Evolutionary conservation across 2,888 invertebrate genomes (phyloP).

Genomic region (Anticlea derivata): DNA sequence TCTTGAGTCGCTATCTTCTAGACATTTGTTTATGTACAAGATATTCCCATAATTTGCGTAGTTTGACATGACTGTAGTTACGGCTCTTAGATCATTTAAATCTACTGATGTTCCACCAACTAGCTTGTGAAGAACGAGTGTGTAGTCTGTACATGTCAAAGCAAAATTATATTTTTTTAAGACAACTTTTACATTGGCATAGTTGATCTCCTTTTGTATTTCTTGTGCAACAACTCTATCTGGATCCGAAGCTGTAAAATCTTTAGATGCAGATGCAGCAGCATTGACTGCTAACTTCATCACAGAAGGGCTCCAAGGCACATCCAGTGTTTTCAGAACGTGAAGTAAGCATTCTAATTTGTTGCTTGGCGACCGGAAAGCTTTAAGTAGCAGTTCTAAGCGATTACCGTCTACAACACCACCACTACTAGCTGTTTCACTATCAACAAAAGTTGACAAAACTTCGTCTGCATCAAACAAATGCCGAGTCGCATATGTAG

Average conservation of each 20-base stretch:
- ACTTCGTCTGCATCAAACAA: constrained; percentile 73
- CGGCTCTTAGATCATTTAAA: constrained; percentile 64
- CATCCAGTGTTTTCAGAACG: constrained; percentile 73
- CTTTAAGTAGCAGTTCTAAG: constrained; percentile 63
- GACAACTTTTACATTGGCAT: constrained; percentile 73
- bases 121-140: constrained; percentile 68
- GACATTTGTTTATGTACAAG: constrained; percentile 68
- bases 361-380: constrained; percentile 62
- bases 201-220: constrained; percentile 71
- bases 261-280: constrained; percentile 61
- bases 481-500: constrained; percentile 66
- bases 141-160: constrained; percentile 66
- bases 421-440: constrained; percentile 69
- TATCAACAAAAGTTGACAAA: constrained; percentile 67
- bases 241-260: constrained; percentile 65
- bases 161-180: constrained; percentile 77
- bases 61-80: constrained; percentile 59
- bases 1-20: constrained; percentile 66
- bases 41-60: constrained; percentile 61
- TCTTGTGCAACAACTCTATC: constrained; percentile 65
- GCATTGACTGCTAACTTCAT: constrained; percentile 60
- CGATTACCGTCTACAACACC: constrained; percentile 69
- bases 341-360: constrained; percentile 71
- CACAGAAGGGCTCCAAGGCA: constrained; percentile 69
- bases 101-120: constrained; percentile 56